Conservation (phyloP, 2,113 vertebrate species). For the Lates calcarifer region DNA sequence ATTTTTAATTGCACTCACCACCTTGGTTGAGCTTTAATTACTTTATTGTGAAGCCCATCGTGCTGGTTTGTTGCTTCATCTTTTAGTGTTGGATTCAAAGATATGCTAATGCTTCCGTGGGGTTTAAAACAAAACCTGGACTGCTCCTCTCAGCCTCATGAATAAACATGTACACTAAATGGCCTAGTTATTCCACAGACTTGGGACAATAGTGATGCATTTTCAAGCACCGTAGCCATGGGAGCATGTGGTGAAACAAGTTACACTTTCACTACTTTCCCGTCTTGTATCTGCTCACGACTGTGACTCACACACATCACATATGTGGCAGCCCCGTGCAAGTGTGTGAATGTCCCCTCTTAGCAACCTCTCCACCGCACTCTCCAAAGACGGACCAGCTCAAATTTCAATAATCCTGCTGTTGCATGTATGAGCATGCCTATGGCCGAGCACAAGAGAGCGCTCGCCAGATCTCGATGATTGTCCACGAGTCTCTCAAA, state of each 20-base stretch:
- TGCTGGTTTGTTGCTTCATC: slow-evolving; percentile 33
- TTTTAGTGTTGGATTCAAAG: slow-evolving; percentile 52
- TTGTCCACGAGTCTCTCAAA: slow-evolving; percentile 56
- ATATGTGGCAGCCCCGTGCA: slow-evolving; percentile 4
- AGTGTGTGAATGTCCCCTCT: slow-evolving; percentile 24
- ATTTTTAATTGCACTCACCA: slow-evolving; percentile 55
- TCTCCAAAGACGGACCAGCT: slow-evolving; percentile 54
- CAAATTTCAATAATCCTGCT: slow-evolving; percentile 68
- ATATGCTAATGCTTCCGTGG: slow-evolving; percentile 46
- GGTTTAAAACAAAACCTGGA: slow-evolving; percentile 28
- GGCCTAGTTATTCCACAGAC: slow-evolving; percentile 27
- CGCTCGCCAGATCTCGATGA: slow-evolving; percentile 27
- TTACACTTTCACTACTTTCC: not conserved
- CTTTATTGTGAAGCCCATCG: slow-evolving; percentile 37
- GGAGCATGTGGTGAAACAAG: slow-evolving; percentile 11
- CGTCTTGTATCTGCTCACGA: not conserved
- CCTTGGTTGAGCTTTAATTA: slow-evolving; percentile 43
- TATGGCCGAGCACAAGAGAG: slow-evolving; percentile 15
- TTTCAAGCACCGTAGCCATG: slow-evolving; percentile 14
- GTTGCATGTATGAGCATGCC: slow-evolving; percentile 70
- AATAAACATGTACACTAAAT: slow-evolving; percentile 55
- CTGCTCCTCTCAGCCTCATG: slow-evolving; percentile 29
- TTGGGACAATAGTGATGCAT: slow-evolving; percentile 16
- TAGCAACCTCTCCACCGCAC: slow-evolving; percentile 23
- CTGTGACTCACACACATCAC: slow-evolving; percentile 18